These are phyloP conservation scores for Macrocentrus cingulum DNA, from an alignment of 1,140 invertebrate species.

Conservation along the genomic window DNA sequence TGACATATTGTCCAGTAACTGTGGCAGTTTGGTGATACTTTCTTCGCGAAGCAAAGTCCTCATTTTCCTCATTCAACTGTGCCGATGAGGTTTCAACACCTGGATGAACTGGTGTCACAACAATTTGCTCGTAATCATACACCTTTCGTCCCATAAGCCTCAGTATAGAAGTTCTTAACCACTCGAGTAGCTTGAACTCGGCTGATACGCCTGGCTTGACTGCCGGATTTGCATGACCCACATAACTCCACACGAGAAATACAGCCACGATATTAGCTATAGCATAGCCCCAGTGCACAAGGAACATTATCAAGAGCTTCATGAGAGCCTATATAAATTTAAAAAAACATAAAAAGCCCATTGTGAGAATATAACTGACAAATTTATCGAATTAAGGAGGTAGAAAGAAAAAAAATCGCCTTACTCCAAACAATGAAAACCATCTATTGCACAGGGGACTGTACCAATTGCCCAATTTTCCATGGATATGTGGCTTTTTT, in stretches of 20 bases:
- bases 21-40: slow-evolving; percentile 89
- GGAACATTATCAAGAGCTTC: slow-evolving; percentile 88
- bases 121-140: slow-evolving; percentile 84
- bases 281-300: slow-evolving; percentile 91
- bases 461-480: slow-evolving; percentile 91
- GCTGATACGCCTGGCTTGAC: slow-evolving; percentile 88
- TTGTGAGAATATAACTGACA: no score
- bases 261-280: slow-evolving; percentile 77
- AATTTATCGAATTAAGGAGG: not conserved
- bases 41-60: slow-evolving; percentile 87
- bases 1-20: slow-evolving; percentile 75
- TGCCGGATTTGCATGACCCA: slow-evolving; percentile 90
- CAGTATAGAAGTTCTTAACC: slow-evolving; percentile 75
- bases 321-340: slow-evolving; percentile 69
- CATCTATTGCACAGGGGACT: slow-evolving; percentile 90
- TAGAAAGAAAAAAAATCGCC: slow-evolving; percentile 34
- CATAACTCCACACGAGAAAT: slow-evolving; percentile 88
- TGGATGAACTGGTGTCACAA: slow-evolving; percentile 83
- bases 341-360: no score
- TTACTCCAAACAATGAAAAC: slow-evolving; percentile 87
- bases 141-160: slow-evolving; percentile 77
- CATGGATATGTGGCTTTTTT: slow-evolving; percentile 71
- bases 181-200: slow-evolving; percentile 84
- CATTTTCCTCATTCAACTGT: slow-evolving; percentile 91
- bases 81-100: slow-evolving; percentile 79